A percentile compares a stretch with the other conserved stretches of the same genome.
Conservation (phyloP, 2,113 vertebrate genomes). For the Elanus axillaris region DNA sequence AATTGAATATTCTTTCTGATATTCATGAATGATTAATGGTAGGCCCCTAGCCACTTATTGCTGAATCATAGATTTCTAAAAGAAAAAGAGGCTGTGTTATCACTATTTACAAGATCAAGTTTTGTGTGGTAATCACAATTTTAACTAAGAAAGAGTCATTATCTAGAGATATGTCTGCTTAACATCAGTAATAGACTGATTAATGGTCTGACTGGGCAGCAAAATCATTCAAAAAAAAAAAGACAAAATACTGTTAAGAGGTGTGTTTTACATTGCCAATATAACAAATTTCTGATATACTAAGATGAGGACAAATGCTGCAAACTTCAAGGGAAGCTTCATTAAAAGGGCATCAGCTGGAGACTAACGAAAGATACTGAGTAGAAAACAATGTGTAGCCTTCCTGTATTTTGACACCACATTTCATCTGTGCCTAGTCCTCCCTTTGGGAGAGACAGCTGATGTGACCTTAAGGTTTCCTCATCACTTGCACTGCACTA, state of each 20-base stretch:
- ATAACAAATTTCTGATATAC: not conserved
- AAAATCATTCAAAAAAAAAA: not conserved
- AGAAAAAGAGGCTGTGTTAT: not conserved
- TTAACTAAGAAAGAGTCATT: not conserved
- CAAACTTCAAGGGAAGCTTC: not conserved
- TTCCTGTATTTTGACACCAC: not conserved
- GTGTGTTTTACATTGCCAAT: not conserved
- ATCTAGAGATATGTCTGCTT: not conserved
- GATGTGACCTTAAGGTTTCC: not conserved
- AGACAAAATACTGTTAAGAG: not conserved
- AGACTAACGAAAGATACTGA: not conserved
- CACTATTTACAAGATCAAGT: not conserved
- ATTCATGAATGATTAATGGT: constrained; percentile 37
- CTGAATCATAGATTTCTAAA: not conserved
- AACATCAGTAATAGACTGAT: not conserved
- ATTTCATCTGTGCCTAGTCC: not conserved
- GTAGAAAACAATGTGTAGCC: not conserved
- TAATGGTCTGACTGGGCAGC: not conserved
- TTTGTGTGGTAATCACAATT: not conserved
- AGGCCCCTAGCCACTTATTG: not conserved
- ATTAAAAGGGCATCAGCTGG: not conserved
- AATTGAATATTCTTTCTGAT: constrained; percentile 50
- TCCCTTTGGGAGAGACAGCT: not conserved
- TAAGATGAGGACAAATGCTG: not conserved
- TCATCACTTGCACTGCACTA: not conserved